Evolutionary conservation across 2,888 invertebrate genomes (phyloP).

Genomic region (Agrochola lota): DNA sequence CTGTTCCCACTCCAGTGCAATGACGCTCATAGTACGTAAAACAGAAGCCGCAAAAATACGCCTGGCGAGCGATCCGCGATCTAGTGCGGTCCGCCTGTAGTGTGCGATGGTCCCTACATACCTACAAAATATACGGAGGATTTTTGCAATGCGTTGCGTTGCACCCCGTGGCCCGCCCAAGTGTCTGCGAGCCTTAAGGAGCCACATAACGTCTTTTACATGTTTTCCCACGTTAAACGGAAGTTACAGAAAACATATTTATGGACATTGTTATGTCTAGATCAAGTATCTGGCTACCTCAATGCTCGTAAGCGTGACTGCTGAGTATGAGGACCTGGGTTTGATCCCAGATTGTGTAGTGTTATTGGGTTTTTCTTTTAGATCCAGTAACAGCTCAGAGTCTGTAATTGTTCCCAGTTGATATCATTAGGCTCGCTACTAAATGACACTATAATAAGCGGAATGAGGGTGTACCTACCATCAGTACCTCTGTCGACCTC

Average conservation of each 20-base stretch:
- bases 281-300: neutral
- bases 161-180: neutral
- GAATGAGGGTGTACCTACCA: neutral
- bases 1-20: neutral
- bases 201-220: no score
- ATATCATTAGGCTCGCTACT: neutral
- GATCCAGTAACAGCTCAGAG: neutral
- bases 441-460: neutral
- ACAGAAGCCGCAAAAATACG: neutral
- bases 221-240: neutral
- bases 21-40: neutral
- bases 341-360: neutral
- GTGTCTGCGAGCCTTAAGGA: neutral
- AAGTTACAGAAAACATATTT: neutral
- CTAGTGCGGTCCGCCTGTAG: no score
- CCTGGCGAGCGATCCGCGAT: neutral
- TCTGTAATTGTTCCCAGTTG: neutral
- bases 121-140: no score
- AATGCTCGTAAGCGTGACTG: neutral
- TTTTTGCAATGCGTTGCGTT: neutral
- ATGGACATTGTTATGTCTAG: neutral
- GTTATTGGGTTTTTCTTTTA: neutral
- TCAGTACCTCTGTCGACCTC: neutral
- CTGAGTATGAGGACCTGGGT: neutral
- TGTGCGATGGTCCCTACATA: neutral